Conservation (phyloP, 2,888 invertebrate genomes). For the Mesopsocus fuscifrons region DNA sequence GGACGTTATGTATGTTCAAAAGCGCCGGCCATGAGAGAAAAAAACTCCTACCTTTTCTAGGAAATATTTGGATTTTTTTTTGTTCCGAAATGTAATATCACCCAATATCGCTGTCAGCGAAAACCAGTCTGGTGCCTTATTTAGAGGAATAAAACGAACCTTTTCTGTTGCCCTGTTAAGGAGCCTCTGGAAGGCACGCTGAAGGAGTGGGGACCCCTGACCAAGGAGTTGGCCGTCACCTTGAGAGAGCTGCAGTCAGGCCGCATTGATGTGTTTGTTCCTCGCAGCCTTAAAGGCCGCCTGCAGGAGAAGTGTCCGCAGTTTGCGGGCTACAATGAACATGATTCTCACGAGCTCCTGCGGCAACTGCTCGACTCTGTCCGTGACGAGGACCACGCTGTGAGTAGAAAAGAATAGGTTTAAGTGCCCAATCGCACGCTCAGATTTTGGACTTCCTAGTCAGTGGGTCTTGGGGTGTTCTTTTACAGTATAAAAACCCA, state of each 20-base stretch:
- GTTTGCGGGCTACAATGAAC: conserved; percentile 87
- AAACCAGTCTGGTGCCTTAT: too few species aligned
- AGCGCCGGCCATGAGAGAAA: too few species aligned
- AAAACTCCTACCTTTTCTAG: too few species aligned
- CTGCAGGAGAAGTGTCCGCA: conserved; percentile 33
- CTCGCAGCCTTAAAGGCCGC: conserved; percentile 16
- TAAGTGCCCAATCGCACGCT: conserved; percentile 7
- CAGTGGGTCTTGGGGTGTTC: too few species aligned
- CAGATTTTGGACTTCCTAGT: too few species aligned
- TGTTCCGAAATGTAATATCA: too few species aligned
- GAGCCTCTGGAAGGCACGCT: conserved; percentile 45
- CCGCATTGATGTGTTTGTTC: conserved; percentile 18
- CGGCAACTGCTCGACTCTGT: conserved; percentile 79
- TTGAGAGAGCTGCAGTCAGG: conserved; percentile 43
- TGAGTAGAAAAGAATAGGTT: conserved; percentile 23
- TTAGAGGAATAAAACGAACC: too few species aligned
- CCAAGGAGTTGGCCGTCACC: conserved; percentile 45
- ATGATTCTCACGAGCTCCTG: conserved; percentile 90
- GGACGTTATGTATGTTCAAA: too few species aligned
- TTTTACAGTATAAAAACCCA: too few species aligned
- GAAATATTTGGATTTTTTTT: too few species aligned
- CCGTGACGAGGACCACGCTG: conserved; percentile 45
- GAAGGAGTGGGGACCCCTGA: conserved; percentile 47
- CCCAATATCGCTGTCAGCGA: too few species aligned
- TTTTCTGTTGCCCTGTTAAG: too few species aligned